Evolutionary conservation across 2,113 vertebrate genomes (phyloP).

Genomic region (Xiphophorus maculatus): DNA sequence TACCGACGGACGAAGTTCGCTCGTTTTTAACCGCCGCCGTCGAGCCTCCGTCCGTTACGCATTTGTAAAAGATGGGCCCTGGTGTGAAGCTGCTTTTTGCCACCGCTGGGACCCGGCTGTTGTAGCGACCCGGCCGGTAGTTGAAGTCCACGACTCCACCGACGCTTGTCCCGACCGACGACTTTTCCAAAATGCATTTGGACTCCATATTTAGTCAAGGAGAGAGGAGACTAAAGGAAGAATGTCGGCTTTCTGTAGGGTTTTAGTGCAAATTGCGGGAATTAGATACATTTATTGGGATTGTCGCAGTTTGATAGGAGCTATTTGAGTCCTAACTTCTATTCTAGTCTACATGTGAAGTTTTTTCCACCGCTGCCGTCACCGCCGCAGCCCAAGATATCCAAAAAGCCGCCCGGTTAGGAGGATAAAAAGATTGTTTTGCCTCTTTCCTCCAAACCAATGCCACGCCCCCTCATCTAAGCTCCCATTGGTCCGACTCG

Average conservation of each 20-base stretch:
- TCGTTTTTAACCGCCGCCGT: slow-evolving; percentile 55
- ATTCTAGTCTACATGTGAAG: slow-evolving; percentile 67
- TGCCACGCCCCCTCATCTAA: slow-evolving; percentile 77
- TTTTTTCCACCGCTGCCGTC: slow-evolving; percentile 44
- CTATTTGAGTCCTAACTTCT: slow-evolving; percentile 37
- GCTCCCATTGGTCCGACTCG: slow-evolving; percentile 68
- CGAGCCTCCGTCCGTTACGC: slow-evolving; percentile 61
- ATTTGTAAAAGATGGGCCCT: slow-evolving; percentile 59
- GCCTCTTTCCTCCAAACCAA: slow-evolving; percentile 78
- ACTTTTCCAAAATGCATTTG: slow-evolving; percentile 77
- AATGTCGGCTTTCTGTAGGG: slow-evolving; percentile 69
- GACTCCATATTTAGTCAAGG: slow-evolving; percentile 78
- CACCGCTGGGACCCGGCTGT: slow-evolving; percentile 48
- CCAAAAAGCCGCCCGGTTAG: slow-evolving; percentile 76
- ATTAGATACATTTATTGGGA: slow-evolving; percentile 80
- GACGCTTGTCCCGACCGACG: slow-evolving; percentile 62
- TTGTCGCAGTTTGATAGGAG: slow-evolving; percentile 57
- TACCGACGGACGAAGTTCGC: slow-evolving; percentile 56
- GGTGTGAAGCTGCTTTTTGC: slow-evolving; percentile 56
- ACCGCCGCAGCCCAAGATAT: slow-evolving; percentile 53
- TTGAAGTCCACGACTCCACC: slow-evolving; percentile 60
- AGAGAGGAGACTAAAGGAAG: slow-evolving; percentile 73
- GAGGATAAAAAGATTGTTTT: slow-evolving; percentile 81
- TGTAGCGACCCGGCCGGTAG: slow-evolving; percentile 62
- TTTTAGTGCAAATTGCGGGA: slow-evolving; percentile 69